A percentile compares a stretch with the other conserved stretches of the same genome.
Conservation (phyloP, 2,113 vertebrate species). For the Orthonyx spaldingii region DNA sequence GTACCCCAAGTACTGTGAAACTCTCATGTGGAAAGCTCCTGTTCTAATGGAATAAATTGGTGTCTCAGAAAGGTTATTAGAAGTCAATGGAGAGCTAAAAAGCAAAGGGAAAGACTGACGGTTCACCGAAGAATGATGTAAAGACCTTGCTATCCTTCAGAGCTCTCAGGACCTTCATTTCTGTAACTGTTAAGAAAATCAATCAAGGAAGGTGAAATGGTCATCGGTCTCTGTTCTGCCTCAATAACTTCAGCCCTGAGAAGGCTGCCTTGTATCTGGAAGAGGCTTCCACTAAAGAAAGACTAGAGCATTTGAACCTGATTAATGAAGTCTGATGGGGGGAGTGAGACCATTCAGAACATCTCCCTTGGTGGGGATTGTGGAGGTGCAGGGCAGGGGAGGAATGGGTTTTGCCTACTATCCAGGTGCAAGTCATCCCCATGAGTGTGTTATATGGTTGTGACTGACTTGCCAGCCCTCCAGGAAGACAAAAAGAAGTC, state of each 20-base stretch:
- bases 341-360: not conserved
- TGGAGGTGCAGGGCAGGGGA: not conserved
- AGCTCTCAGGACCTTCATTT: not conserved
- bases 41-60: not conserved
- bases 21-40: not conserved
- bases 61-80: constrained; percentile 27
- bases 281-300: not conserved
- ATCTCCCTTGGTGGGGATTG: not conserved
- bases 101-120: not conserved
- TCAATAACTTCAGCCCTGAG: not conserved
- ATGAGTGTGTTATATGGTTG: accelerated
- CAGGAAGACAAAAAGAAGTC: not conserved
- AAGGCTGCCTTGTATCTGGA: not conserved
- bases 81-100: constrained; percentile 2
- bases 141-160: not conserved
- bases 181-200: not conserved
- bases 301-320: not conserved
- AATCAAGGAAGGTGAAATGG: not conserved
- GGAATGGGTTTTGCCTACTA: not conserved
- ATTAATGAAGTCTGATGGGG: not conserved
- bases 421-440: not conserved
- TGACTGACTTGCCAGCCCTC: not conserved
- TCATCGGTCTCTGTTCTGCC: not conserved
- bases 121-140: not conserved
- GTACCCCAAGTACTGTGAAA: not conserved